A percentile compares a stretch with the other conserved stretches of the same genome.
These are phyloP conservation scores for Gonioctena quinquepunctata DNA, from an alignment of 1,140 invertebrate genomes.

Conservation along the genomic window DNA sequence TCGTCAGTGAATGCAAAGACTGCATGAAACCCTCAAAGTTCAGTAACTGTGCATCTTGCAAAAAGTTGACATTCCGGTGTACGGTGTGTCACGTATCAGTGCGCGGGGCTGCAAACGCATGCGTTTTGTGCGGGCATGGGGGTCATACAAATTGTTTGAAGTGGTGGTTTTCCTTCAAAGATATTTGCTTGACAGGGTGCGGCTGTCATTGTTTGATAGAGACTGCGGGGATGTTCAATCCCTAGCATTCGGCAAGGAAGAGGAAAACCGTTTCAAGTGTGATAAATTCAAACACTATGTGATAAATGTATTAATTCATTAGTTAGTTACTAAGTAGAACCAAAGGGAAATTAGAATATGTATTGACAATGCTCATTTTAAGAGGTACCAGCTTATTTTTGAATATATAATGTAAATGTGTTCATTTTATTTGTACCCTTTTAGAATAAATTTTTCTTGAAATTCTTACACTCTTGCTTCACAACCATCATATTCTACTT, in stretches of 20 bases:
- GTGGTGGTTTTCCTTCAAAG: slow-evolving; percentile 74
- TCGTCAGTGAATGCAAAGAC: slow-evolving; percentile 73
- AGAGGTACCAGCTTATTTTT: no score
- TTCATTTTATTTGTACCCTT: no score
- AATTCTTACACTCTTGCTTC: no score
- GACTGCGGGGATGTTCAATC: slow-evolving; percentile 50
- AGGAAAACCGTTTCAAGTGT: neutral
- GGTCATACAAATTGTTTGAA: slow-evolving; percentile 83
- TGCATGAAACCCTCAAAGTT: slow-evolving; percentile 70
- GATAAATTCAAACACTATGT: slow-evolving; percentile 15
- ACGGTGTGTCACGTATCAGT: slow-evolving; percentile 85
- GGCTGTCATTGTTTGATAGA: slow-evolving; percentile 85
- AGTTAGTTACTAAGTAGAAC: neutral
- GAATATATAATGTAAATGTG: no score
- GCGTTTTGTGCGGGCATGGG: slow-evolving; percentile 86
- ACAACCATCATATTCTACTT: no score
- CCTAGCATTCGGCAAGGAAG: neutral
- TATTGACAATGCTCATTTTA: no score
- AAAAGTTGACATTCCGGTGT: slow-evolving; percentile 62
- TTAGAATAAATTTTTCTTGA: no score
- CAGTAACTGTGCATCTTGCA: slow-evolving; percentile 62
- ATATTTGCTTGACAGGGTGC: slow-evolving; percentile 79
- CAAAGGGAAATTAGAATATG: no score
- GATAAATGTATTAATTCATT: neutral
- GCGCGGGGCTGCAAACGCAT: slow-evolving; percentile 80